Evolutionary conservation across 2,113 vertebrate species (phyloP).

Genomic region (Forbesichthys papilliferus): DNA sequence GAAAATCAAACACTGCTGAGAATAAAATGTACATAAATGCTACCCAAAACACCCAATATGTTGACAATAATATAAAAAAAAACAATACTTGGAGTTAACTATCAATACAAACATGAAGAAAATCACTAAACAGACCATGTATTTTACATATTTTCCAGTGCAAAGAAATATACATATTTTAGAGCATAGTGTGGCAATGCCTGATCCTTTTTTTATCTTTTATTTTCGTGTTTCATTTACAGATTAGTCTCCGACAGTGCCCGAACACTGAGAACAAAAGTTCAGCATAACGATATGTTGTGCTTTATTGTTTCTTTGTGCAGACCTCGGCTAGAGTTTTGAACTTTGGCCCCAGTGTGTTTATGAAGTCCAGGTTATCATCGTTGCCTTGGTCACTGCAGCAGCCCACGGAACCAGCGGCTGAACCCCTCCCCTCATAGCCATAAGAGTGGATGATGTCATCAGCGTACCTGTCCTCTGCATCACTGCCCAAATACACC

Average conservation of each 20-base stretch:
- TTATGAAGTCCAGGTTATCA: slow-evolving; percentile 83
- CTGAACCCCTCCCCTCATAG: slow-evolving; percentile 87
- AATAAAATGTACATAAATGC: not conserved
- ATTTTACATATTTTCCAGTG: not conserved
- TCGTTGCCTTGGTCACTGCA: slow-evolving; percentile 83
- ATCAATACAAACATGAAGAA: not conserved
- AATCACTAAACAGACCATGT: not conserved
- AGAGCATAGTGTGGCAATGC: too few species aligned
- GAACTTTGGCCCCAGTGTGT: slow-evolving; percentile 90
- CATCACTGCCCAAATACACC: slow-evolving; percentile 25
- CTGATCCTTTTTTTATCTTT: too few species aligned
- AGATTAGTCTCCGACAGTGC: not conserved
- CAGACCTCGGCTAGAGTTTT: slow-evolving; percentile 84
- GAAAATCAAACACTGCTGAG: not conserved
- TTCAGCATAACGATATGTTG: too few species aligned
- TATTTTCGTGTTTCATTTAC: not conserved
- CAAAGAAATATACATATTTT: not conserved
- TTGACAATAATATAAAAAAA: slow-evolving; percentile 4
- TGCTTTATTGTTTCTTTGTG: slow-evolving; percentile 69
- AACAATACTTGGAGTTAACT: not conserved
- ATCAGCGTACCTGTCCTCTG: slow-evolving; percentile 69
- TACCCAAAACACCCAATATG: too few species aligned
- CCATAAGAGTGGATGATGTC: slow-evolving; percentile 83
- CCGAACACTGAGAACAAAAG: not conserved
- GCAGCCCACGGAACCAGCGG: slow-evolving; percentile 87